Conservation (phyloP, 2,113 vertebrate species). For the Corythaixoides concolor region DNA sequence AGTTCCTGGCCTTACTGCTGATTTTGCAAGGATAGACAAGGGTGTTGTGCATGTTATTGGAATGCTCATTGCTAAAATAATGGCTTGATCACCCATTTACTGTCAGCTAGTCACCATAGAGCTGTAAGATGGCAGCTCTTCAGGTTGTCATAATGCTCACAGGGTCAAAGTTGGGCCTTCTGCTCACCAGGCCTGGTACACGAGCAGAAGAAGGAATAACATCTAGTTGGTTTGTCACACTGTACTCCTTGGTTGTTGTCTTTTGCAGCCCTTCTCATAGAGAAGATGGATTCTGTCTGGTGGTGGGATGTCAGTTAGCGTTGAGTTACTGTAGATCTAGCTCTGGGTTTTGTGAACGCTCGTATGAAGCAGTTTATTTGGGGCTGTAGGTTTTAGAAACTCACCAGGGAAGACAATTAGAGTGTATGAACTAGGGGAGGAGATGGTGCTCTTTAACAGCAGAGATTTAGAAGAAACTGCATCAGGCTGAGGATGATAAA, state of each 20-base stretch:
- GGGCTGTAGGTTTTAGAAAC: not conserved
- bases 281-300: not conserved
- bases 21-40: not conserved
- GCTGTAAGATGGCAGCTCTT: not conserved
- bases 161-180: not conserved
- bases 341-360: not conserved
- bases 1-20: not conserved
- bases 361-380: not conserved
- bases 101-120: not conserved
- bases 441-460: not conserved
- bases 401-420: not conserved
- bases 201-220: accelerated
- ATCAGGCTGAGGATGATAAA: not conserved
- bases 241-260: not conserved
- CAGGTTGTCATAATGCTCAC: not conserved
- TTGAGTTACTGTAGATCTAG: not conserved
- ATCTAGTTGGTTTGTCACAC: not conserved
- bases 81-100: accelerated
- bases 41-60: accelerated
- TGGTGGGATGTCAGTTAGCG: not conserved
- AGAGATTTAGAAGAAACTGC: not conserved
- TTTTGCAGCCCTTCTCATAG: not conserved
- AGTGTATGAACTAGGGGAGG: not conserved
- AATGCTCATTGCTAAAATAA: not conserved
- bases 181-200: accelerated